phyloP scores from a whole-genome alignment of 2,797 vertebrate species.

The Phylloscopus collybita region DNA sequence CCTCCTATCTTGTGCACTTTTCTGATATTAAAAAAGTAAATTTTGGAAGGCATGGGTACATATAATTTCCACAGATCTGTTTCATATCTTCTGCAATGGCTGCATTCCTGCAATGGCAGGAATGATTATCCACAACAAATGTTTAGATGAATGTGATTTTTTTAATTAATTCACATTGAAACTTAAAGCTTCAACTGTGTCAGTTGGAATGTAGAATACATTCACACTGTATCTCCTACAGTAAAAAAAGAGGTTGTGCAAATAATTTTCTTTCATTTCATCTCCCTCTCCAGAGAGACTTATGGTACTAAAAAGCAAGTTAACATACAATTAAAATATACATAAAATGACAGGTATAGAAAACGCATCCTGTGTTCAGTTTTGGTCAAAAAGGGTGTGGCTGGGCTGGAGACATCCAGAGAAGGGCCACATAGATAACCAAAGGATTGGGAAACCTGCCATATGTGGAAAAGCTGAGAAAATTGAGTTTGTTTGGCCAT shows the following conservation, averaged over 20 bases:
- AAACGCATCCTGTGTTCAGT: not conserved
- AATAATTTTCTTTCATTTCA: not conserved
- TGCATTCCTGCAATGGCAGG: not conserved
- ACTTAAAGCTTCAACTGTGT: not conserved
- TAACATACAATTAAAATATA: not conserved
- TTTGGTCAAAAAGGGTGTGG: not conserved
- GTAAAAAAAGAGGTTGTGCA: not conserved
- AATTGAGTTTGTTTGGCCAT: not conserved
- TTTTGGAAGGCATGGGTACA: not conserved
- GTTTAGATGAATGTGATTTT: not conserved
- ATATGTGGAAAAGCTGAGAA: not conserved
- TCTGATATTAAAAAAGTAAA: not conserved
- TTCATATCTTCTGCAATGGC: not conserved
- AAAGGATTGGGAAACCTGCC: not conserved
- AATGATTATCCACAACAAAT: not conserved
- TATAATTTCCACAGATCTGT: not conserved
- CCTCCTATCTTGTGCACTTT: not conserved
- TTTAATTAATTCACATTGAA: not conserved
- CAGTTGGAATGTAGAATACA: not conserved
- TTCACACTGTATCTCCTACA: not conserved
- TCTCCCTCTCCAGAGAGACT: not conserved
- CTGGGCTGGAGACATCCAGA: not conserved
- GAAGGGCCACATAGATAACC: not conserved
- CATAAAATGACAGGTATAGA: not conserved
- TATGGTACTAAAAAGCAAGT: not conserved